Percentiles rank a stretch among this genome's conserved stretches.
Conservation (phyloP, 2,113 vertebrate species). For the Coryphaenoides rupestris region DNA sequence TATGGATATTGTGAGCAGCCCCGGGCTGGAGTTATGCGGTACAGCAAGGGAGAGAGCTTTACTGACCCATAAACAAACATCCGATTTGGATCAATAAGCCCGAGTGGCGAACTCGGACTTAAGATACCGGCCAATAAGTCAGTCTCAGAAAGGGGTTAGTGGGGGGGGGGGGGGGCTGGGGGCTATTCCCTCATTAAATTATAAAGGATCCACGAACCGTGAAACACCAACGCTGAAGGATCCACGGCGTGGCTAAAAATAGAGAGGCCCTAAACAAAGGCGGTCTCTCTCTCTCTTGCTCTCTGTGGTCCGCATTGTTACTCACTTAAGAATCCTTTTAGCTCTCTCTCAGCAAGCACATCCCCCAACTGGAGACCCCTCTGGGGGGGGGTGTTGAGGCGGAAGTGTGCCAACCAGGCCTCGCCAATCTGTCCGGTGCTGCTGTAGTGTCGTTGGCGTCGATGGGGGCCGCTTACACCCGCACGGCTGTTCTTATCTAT, state of each 20-base stretch:
- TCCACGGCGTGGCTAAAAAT: conserved; percentile 68
- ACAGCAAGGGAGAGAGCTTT: conserved; percentile 36
- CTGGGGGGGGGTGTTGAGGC: conserved; percentile 44
- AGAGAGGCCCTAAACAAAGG: conserved; percentile 57
- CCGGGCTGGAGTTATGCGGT: too few species aligned
- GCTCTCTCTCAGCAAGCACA: conserved; percentile 32
- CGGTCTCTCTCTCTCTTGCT: conserved; percentile 10
- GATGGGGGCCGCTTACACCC: too few species aligned
- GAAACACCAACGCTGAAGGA: conserved; percentile 61
- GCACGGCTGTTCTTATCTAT: too few species aligned
- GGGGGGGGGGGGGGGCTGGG: conserved; percentile 10
- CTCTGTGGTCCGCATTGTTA: conserved; percentile 53
- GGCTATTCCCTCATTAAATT: conserved; percentile 70
- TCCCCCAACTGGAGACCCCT: conserved; percentile 44
- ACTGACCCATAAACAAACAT: conserved; percentile 71
- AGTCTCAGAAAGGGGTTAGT: too few species aligned
- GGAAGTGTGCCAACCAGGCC: conserved; percentile 22
- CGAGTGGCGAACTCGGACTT: conserved; percentile 46
- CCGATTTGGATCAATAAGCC: conserved; percentile 67
- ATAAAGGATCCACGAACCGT: conserved; percentile 70
- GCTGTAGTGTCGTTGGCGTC: too few species aligned
- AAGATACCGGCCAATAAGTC: conserved; percentile 62
- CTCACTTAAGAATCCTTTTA: conserved; percentile 73
- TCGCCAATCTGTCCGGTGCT: too few species aligned
- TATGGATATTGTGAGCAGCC: too few species aligned